These are phyloP conservation scores for Aphelocoma coerulescens DNA, from an alignment of 2,113 vertebrate genomes.

Conservation along the genomic window DNA sequence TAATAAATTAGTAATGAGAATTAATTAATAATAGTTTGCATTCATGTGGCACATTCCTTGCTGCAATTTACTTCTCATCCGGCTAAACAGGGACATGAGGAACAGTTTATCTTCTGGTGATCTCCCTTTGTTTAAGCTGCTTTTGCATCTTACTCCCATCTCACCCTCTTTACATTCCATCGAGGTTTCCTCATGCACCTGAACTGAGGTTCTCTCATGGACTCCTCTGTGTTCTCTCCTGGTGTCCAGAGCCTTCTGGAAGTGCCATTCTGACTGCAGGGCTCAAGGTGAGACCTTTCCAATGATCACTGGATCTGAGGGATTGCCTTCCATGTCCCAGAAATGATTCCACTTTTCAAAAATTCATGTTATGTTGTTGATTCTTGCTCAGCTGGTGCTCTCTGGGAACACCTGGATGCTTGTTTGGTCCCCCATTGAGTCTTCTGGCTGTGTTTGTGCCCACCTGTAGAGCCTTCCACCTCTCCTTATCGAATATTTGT, in stretches of 20 bases:
- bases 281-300: not conserved
- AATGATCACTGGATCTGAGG: not conserved
- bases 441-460: not conserved
- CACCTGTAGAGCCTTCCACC: not conserved
- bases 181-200: not conserved
- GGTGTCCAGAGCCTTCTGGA: not conserved
- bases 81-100: not conserved
- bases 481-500: not conserved
- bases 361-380: not conserved
- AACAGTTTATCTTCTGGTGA: not conserved
- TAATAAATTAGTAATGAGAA: slow-evolving; percentile 55
- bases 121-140: not conserved
- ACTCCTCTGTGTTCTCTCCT: not conserved
- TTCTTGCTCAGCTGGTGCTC: not conserved
- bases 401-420: not conserved
- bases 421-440: not conserved
- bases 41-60: slow-evolving; percentile 3
- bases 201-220: not conserved
- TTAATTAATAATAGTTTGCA: slow-evolving; percentile 42
- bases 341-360: not conserved
- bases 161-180: not conserved
- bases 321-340: not conserved
- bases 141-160: not conserved
- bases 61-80: slow-evolving; percentile 9
- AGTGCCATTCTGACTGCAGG: not conserved